Evolutionary conservation across 2,888 invertebrate species (phyloP), one percentile per base, ranked within the genome.

Genomic region (Tetragonisca angustula): DNA sequence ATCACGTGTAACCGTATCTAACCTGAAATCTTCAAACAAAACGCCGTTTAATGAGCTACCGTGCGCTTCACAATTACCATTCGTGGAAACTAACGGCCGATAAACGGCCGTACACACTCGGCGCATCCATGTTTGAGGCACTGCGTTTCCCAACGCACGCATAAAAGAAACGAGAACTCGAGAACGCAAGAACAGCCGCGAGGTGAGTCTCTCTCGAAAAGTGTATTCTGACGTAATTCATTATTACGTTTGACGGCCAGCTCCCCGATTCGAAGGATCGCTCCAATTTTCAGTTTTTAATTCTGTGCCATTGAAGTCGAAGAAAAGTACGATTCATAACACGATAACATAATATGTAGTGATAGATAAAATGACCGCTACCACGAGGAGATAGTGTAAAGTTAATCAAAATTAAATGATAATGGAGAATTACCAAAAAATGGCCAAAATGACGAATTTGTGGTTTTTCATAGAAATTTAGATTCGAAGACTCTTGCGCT

Each of bases 111-210:
- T 43, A 3, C n/a, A 36, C n/a, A 64, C 50, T 19, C 27, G 43
- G 43, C 43, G 21, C 9, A 27, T 19, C 27, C 75, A 24, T 15
- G 56, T 75, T 67, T 67, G n/a, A 43, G 43, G 69, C 32, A 2
- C 4, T 50, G 50, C 59, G 59, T 76, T 76, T 61, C 61, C 11
- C 76, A 76, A 76, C 9, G 50, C 6, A 19, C 59, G 50, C n/a
- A 36, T 24, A 69, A 59, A 32, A 50, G 11, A 67, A 50, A 61
- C 19, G 50, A n/a, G 19, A 67, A 19, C 11, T 17, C 54, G 43
- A 43, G 32, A 17, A 27, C 56, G 36, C 27, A 50, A 36, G 19
- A 64, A 64, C 49, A 36, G 27, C 80, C 69, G 27, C 68, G 32
- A 59, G 43, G 43, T 43, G n/a, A 17, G 27, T 9, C 32, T 21